Conservation (phyloP, 2,113 vertebrate species). For the Azemiops feae region DNA sequence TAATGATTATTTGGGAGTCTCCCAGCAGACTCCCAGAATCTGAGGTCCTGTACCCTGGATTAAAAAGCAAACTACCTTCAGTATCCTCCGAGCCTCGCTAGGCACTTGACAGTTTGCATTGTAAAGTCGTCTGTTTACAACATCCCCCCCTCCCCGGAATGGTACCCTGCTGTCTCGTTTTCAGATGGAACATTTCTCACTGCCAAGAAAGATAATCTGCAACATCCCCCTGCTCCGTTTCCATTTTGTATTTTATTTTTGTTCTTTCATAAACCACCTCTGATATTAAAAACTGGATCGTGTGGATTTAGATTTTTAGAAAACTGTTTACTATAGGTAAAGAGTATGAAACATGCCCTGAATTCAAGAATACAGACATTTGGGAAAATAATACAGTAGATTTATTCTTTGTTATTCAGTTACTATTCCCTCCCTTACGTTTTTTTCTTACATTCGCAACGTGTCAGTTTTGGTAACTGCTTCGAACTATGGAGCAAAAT, state of each 20-base stretch:
- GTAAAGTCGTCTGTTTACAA: not conserved
- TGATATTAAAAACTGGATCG: not conserved
- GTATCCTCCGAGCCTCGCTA: not conserved
- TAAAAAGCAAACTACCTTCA: too few species aligned
- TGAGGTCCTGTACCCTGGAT: too few species aligned
- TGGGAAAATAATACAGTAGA: too few species aligned
- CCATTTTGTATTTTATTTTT: not conserved
- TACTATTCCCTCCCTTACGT: too few species aligned
- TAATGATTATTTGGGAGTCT: not conserved
- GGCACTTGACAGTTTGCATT: too few species aligned
- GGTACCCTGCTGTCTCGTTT: not conserved
- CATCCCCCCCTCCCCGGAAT: not conserved
- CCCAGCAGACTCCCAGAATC: not conserved
- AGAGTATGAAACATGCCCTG: too few species aligned
- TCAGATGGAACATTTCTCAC: not conserved
- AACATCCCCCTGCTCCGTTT: not conserved
- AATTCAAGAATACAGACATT: not conserved
- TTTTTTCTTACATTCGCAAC: not conserved
- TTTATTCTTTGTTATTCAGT: too few species aligned
- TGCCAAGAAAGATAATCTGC: not conserved
- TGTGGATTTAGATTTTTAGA: not conserved
- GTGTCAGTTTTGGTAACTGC: not conserved
- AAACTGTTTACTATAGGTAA: not conserved
- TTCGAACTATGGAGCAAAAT: not conserved
- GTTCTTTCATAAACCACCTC: not conserved